Evolutionary conservation across 2,113 vertebrate species (phyloP).

Genomic region (Toxotes chatareus): DNA sequence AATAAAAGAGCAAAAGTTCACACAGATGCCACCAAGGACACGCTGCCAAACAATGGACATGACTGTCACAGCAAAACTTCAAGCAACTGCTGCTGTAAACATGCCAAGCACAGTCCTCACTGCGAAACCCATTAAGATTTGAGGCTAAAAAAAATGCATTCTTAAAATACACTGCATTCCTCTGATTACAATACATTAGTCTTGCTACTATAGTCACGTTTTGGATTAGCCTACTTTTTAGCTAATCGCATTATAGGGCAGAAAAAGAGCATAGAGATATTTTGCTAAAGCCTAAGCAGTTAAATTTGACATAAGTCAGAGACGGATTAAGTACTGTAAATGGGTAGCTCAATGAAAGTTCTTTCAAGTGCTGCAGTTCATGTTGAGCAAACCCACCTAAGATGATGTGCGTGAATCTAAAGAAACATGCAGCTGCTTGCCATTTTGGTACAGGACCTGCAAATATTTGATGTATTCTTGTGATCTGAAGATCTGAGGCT

Average conservation of each 20-base stretch:
- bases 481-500: constrained; percentile 10
- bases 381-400: background rate
- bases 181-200: constrained; percentile 53
- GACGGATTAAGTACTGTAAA: constrained; percentile 35
- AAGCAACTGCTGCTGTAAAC: constrained; percentile 7
- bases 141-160: constrained; percentile 45
- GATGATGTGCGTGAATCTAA: constrained; percentile 4
- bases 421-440: constrained; percentile 12
- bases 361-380: background rate
- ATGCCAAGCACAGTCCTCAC: constrained; percentile 24
- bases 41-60: constrained; percentile 10
- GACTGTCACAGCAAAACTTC: constrained; percentile 31
- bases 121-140: constrained; percentile 42
- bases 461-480: constrained; percentile 1
- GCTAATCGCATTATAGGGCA: constrained; percentile 16
- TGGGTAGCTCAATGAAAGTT: background rate
- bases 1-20: constrained; percentile 24
- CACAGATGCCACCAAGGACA: constrained; percentile 14
- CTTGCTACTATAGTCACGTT: constrained; percentile 53
- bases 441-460: background rate
- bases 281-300: constrained; percentile 16
- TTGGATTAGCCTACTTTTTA: constrained; percentile 69
- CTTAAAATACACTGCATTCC: constrained; percentile 70
- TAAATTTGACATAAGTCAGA: constrained; percentile 35
- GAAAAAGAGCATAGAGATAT: constrained; percentile 35